phyloP scores from a whole-genome alignment of 1,140 invertebrate genomes.

The Campoletis sonorensis region DNA sequence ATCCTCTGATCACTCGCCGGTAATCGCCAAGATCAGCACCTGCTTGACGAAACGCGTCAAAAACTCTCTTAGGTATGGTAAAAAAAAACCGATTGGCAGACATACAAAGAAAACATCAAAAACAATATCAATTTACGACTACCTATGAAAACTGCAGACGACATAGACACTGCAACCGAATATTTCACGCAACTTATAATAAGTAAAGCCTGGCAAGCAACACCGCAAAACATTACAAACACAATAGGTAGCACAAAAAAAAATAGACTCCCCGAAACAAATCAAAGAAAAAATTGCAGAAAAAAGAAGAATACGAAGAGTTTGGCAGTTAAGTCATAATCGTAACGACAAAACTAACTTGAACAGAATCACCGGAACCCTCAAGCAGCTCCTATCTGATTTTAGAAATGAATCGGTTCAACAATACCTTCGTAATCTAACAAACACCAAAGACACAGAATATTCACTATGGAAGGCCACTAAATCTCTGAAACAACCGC shows the following conservation, averaged over 20 bases:
- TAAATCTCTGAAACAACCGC: slow-evolving; percentile 39
- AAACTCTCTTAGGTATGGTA: slow-evolving; percentile 13
- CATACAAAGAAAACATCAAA: slow-evolving; percentile 40
- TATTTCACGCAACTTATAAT: slow-evolving; percentile 49
- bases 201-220: slow-evolving; percentile 49
- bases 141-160: slow-evolving; percentile 26
- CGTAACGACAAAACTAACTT: slow-evolving; percentile 28
- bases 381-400: slow-evolving; percentile 24
- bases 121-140: not conserved
- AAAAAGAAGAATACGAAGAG: slow-evolving; percentile 32
- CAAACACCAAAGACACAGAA: slow-evolving; percentile 29
- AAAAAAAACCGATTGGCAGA: slow-evolving; percentile 45
- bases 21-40: slow-evolving; percentile 45
- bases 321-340: slow-evolving; percentile 38
- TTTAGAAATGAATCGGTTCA: slow-evolving; percentile 23
- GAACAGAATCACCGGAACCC: slow-evolving; percentile 33
- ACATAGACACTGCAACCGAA: slow-evolving; percentile 32
- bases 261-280: not conserved
- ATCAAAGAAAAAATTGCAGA: slow-evolving; percentile 11
- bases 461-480: slow-evolving; percentile 57
- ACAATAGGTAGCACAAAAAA: not conserved
- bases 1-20: slow-evolving; percentile 59
- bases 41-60: not conserved
- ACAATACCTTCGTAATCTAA: slow-evolving; percentile 26
- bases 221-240: not conserved